Percentiles rank a stretch among this genome's conserved stretches.
These are phyloP conservation scores for Drosophila neotestacea DNA, from an alignment of 2,888 invertebrate species.

Conservation along the genomic window DNA sequence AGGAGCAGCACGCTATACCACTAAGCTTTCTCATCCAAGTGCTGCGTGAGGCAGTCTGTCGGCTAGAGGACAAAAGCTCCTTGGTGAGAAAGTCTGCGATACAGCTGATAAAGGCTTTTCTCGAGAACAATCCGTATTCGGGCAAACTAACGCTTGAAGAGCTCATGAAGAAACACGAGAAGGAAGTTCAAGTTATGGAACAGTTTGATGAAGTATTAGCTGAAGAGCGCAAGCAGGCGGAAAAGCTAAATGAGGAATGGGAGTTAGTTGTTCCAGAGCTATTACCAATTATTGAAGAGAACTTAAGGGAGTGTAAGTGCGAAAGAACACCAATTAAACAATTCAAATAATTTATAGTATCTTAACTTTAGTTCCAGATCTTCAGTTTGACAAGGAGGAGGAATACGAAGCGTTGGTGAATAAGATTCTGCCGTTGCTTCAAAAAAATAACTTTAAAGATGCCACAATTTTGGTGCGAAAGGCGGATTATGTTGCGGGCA, in stretches of 20 bases:
- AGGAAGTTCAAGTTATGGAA: constrained; percentile 83
- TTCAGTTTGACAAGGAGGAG: constrained; percentile 74
- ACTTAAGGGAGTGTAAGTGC: constrained; percentile 73
- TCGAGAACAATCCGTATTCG: constrained; percentile 95
- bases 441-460: constrained; percentile 82
- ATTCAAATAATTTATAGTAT: background rate
- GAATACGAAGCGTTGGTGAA: constrained; percentile 81
- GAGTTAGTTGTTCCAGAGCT: constrained; percentile 76
- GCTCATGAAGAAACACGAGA: constrained; percentile 87
- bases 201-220: constrained; percentile 86
- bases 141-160: constrained; percentile 87
- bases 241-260: constrained; percentile 86
- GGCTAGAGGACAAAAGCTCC: constrained; percentile 93
- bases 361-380: constrained; percentile 49
- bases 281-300: constrained; percentile 78
- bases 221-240: constrained; percentile 86
- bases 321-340: fast-evolving
- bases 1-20: constrained; percentile 92
- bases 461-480: constrained; percentile 82
- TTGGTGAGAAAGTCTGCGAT: constrained; percentile 93
- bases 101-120: constrained; percentile 87
- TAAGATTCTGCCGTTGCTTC: constrained; percentile 75
- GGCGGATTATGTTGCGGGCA: constrained; percentile 82
- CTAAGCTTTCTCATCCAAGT: constrained; percentile 89
- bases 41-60: constrained; percentile 88